A percentile compares a stretch with the other conserved stretches of the same genome.
These are phyloP conservation scores for Bufo bufo DNA, from an alignment of 2,113 vertebrate species.

Conservation along the genomic window DNA sequence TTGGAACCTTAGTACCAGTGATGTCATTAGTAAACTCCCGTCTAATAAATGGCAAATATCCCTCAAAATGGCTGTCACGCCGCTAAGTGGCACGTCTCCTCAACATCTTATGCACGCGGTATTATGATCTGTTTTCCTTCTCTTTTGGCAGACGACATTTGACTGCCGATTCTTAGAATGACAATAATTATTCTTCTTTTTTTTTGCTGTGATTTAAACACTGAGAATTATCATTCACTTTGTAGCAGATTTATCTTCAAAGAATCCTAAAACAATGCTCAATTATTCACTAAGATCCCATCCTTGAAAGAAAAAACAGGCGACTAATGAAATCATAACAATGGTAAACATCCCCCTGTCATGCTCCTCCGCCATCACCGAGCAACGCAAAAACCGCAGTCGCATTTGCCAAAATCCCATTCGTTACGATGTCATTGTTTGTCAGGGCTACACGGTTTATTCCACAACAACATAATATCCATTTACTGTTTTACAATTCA, in stretches of 20 bases:
- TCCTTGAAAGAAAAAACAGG: not conserved
- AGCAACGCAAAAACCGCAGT: not conserved
- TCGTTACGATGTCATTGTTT: not conserved
- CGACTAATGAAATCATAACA: constrained; percentile 21
- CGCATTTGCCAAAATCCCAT: not conserved
- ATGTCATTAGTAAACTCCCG: not conserved
- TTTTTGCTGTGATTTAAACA: constrained; percentile 20
- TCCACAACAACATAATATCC: not conserved
- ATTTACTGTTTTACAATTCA: not conserved
- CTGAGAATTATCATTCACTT: not conserved
- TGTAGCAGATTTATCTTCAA: not conserved
- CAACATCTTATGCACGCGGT: not conserved
- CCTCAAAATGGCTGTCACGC: not conserved
- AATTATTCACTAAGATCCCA: constrained; percentile 26
- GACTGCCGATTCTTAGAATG: not conserved
- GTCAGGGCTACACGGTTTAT: constrained; percentile 3
- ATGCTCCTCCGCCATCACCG: constrained; percentile 24
- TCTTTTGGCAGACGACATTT: not conserved
- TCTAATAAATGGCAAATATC: not conserved
- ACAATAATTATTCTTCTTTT: constrained; percentile 34
- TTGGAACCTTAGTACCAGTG: not conserved
- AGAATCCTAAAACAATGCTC: constrained; percentile 43
- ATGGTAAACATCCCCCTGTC: constrained; percentile 24
- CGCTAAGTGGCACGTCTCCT: not conserved
- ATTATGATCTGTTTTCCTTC: not conserved